Evolutionary conservation across 2,888 invertebrate genomes (phyloP), one percentile per base, ranked within the genome.

Genomic region (Brenthis ino): DNA sequence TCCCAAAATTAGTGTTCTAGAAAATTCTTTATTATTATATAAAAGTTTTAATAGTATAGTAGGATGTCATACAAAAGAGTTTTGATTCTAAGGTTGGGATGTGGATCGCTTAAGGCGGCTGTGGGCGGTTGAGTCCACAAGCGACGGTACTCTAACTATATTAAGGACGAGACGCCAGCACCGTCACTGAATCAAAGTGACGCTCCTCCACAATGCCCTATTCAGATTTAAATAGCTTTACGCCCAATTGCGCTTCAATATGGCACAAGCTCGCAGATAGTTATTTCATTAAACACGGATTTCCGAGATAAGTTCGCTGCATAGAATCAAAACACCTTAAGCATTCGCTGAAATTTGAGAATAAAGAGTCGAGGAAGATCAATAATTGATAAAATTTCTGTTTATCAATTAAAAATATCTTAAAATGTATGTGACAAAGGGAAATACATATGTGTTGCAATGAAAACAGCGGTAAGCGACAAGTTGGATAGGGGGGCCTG

Each of bases 201-300:
- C 89, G 90, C 86, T 86, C 85, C 84, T 85, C 86, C 85, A 93
- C 92, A 93, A 93, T 91, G 83, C 88, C 83, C 91, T 88, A 92
- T 93, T 92, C 92, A 92, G 84, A 91, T 92, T 91, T 90, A 91
- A 92, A 92, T 93, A 92, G 91, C 91, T 91, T 92, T 86, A 91
- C 91, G 88, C 92, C 87, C 91, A 91, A 93, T 93, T 93, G 89
- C 90, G 80, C 86, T 85, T 90, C 88, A 92, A 92, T 92, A 85
- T 83, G 87, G 84, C 87, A 83, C 82, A 82, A 86, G 84, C 86
- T 85, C 80, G 85, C 82, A 79, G 82, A 87, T 91, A 91, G 90
- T 90, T 90, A 87, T 89, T 88, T 90, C 87, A 90, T 91, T 89
- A 89, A 85, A 85, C 85, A 86, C 85, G 85, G 88, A 87, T 88